phyloP scores from a whole-genome alignment of 2,888 invertebrate genomes.

The Scaeva pyrastri region DNA sequence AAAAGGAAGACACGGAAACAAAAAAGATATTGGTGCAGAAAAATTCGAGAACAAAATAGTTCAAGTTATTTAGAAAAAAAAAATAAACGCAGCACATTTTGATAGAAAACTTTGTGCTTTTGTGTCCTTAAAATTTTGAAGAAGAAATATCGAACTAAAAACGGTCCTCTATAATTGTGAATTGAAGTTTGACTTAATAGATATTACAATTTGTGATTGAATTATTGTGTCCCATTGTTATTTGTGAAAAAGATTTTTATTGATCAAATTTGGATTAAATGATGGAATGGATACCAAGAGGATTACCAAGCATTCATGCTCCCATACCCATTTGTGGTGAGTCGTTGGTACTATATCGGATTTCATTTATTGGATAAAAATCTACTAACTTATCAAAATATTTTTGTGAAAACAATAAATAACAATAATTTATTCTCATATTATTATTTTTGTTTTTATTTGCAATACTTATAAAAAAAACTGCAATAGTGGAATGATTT shows the following conservation, averaged over 20 bases:
- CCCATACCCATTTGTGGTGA: constrained; percentile 84
- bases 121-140: too few relatives aligned
- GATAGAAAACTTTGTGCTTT: too few relatives aligned
- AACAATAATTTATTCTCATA: too few relatives aligned
- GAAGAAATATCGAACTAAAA: not conserved
- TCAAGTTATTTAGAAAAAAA: not conserved
- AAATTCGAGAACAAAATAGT: not conserved
- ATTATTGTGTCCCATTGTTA: too few relatives aligned
- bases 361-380: constrained; percentile 50
- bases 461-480: too few relatives aligned
- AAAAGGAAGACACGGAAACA: not conserved
- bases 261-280: constrained; percentile 79
- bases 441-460: too few relatives aligned
- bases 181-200: not conserved
- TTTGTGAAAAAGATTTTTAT: constrained; percentile 18
- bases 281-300: constrained; percentile 85
- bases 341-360: constrained; percentile 78
- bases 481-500: too few relatives aligned
- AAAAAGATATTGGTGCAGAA: not conserved
- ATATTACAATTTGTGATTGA: too few relatives aligned
- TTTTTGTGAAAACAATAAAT: not conserved
- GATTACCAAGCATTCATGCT: constrained; percentile 84
- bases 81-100: too few relatives aligned
- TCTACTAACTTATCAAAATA: not conserved
- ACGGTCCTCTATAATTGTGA: not conserved